Evolutionary conservation across 2,888 invertebrate genomes (phyloP).

Genomic region (Dicycla oo): DNA sequence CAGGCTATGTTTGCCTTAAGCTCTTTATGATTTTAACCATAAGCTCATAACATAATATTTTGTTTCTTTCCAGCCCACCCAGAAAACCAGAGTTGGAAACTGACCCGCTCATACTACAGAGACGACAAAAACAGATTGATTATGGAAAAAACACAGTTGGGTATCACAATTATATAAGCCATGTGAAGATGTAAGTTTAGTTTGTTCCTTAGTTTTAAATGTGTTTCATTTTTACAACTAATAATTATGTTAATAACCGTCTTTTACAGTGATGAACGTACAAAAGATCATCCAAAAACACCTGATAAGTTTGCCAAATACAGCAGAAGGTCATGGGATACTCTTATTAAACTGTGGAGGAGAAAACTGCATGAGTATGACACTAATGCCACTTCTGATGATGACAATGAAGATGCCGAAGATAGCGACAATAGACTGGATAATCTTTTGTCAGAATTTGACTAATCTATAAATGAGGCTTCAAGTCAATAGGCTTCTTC

Average conservation of each 20-base stretch:
- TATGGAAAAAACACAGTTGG: conserved; percentile 98
- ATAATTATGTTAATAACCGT: background rate
- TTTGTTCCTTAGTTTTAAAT: background rate
- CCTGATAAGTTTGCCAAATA: conserved; percentile 97
- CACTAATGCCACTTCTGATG: conserved; percentile 73
- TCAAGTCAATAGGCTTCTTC: too few relatives aligned
- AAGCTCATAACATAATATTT: conserved; percentile 9
- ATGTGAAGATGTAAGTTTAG: conserved; percentile 92
- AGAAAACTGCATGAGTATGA: conserved; percentile 96
- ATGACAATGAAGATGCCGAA: conserved; percentile 38
- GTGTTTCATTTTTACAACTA: background rate
- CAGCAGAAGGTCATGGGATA: conserved; percentile 98
- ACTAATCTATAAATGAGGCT: conserved; percentile 7
- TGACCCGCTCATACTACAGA: conserved; percentile 92
- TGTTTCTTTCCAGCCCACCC: conserved; percentile 67
- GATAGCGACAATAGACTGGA: conserved; percentile 26
- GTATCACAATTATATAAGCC: conserved; percentile 93
- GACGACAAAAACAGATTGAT: conserved; percentile 98
- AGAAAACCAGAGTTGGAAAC: conserved; percentile 91
- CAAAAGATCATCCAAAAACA: conserved; percentile 95
- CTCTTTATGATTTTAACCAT: background rate
- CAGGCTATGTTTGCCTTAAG: background rate
- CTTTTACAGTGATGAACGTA: conserved; percentile 90
- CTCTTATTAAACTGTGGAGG: conserved; percentile 96
- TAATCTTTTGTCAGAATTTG: conserved; percentile 3